These are phyloP conservation scores for Bergia sp. DNA, from an alignment of 92 coral and sea anemone genomes.

Conservation along the genomic window DNA sequence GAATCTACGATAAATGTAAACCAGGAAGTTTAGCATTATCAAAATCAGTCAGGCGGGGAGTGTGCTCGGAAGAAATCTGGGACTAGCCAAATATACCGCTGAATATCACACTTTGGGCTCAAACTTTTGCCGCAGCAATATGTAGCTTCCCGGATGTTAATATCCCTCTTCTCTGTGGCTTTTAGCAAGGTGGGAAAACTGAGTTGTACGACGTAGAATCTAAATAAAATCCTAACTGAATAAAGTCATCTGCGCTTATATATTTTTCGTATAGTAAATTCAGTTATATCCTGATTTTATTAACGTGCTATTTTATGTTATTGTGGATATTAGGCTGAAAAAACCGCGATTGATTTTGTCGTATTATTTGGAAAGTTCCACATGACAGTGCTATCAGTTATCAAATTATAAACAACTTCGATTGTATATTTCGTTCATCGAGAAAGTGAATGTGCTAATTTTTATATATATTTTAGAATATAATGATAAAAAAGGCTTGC, in stretches of 20 bases:
- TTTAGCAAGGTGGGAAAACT: slow-evolving; percentile 77
- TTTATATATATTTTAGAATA: not conserved
- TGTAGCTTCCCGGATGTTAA: slow-evolving; percentile 75
- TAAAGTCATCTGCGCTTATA: slow-evolving; percentile 43
- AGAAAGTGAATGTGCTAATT: not conserved
- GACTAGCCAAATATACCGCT: slow-evolving; percentile 44
- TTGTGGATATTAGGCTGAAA: not conserved
- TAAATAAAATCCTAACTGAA: slow-evolving; percentile 40
- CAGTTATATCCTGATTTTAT: not conserved
- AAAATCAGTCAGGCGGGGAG: not conserved
- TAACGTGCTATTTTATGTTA: not conserved
- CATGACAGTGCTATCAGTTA: slow-evolving; percentile 1
- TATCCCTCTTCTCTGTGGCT: slow-evolving; percentile 85
- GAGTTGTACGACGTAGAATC: slow-evolving; percentile 27
- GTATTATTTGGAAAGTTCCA: not conserved
- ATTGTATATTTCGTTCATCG: not conserved
- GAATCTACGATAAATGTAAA: not conserved
- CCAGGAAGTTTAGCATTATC: too few relatives aligned
- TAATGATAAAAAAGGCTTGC: too few relatives aligned
- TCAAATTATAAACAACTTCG: not conserved
- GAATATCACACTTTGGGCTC: slow-evolving; percentile 20
- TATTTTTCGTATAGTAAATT: not conserved
- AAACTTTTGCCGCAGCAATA: slow-evolving; percentile 1
- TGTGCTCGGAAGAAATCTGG: not conserved
- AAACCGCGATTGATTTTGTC: slow-evolving; percentile 5